These are phyloP conservation scores for Lochmaea capreae DNA, from an alignment of 2,888 invertebrate genomes.

Conservation along the genomic window DNA sequence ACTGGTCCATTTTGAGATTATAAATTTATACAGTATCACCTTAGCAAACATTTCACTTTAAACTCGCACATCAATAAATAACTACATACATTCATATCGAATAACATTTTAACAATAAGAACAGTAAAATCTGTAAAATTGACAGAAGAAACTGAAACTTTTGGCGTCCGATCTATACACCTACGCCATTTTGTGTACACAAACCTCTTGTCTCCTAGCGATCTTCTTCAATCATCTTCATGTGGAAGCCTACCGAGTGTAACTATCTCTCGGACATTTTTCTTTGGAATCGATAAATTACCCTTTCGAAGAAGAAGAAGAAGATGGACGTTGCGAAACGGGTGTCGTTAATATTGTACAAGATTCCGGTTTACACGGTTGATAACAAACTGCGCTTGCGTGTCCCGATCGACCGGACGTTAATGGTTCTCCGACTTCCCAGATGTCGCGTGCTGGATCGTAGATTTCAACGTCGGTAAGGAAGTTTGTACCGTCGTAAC, in stretches of 20 bases:
- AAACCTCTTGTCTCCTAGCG: too few relatives aligned
- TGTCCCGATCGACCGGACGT: slow-evolving; percentile 91
- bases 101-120: too few relatives aligned
- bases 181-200: too few relatives aligned
- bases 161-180: too few relatives aligned
- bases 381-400: slow-evolving; percentile 90
- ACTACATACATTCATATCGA: background rate
- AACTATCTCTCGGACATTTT: too few relatives aligned
- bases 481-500: slow-evolving; percentile 90
- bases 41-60: background rate
- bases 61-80: slow-evolving; percentile 1
- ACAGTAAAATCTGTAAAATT: too few relatives aligned
- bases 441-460: slow-evolving; percentile 80
- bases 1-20: too few relatives aligned
- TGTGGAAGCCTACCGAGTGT: too few relatives aligned
- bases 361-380: slow-evolving; percentile 71
- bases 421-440: slow-evolving; percentile 82
- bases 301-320: slow-evolving; percentile 28
- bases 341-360: slow-evolving; percentile 46
- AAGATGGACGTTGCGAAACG: slow-evolving; percentile 12
- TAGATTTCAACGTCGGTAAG: slow-evolving; percentile 89
- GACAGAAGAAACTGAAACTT: too few relatives aligned
- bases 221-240: too few relatives aligned
- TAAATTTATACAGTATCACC: too few relatives aligned
- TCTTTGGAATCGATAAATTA: background rate